phyloP scores from a whole-genome alignment of 2,888 invertebrate genomes.

The Agrochola lota region DNA sequence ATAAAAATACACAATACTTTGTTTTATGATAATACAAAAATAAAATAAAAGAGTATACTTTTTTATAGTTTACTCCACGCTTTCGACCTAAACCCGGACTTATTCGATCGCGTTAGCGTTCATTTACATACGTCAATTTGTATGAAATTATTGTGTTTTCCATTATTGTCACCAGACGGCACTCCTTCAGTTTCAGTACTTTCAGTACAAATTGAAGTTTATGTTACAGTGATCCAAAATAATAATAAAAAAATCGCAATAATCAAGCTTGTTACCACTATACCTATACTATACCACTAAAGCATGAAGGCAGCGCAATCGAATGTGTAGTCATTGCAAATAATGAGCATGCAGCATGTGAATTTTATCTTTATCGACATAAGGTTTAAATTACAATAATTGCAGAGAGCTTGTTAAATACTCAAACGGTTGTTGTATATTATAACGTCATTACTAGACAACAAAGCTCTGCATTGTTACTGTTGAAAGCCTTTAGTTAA shows the following conservation, averaged over 20 bases:
- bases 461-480: neutral
- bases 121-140: neutral
- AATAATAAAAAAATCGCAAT: neutral
- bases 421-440: neutral
- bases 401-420: neutral
- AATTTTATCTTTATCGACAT: neutral
- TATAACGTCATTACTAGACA: neutral
- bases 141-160: neutral
- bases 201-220: neutral
- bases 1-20: too few relatives aligned
- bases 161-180: neutral
- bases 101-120: neutral
- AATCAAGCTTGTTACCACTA: too few relatives aligned
- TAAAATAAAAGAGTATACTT: too few relatives aligned
- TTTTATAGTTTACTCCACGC: neutral
- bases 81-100: neutral
- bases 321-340: neutral
- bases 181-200: neutral
- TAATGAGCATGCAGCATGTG: constrained; percentile 1
- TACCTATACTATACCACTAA: neutral
- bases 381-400: constrained; percentile 9
- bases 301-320: neutral
- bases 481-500: neutral
- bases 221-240: neutral
- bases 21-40: too few relatives aligned